Percentiles rank a stretch among this genome's conserved stretches.
Evolutionary conservation across 1,140 invertebrate genomes (phyloP).

Genomic region (Latrodectus geometricus): DNA sequence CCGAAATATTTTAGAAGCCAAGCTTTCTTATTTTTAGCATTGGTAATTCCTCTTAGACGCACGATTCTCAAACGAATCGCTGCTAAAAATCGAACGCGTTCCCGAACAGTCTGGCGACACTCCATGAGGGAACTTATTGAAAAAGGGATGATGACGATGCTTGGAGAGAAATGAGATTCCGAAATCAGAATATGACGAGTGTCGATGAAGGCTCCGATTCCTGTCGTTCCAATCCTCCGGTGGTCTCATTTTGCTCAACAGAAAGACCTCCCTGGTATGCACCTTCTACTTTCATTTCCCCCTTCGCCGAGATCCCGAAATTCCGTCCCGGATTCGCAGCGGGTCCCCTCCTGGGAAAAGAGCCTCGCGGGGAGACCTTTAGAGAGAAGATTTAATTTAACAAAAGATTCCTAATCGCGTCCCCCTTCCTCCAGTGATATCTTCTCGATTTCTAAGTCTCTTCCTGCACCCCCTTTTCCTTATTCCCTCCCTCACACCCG

Average conservation of each 20-base stretch:
- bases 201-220: not conserved
- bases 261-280: slow-evolving; percentile 12
- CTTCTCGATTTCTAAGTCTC: slow-evolving; percentile 19
- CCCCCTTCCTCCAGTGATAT: slow-evolving; percentile 27
- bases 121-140: not conserved
- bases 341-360: not conserved
- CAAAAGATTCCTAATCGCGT: slow-evolving; percentile 57
- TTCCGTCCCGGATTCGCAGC: not conserved
- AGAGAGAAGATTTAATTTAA: slow-evolving; percentile 58
- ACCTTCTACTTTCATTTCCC: slow-evolving; percentile 42
- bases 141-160: slow-evolving; percentile 10
- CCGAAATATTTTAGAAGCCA: no score
- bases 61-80: no score
- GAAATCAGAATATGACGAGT: slow-evolving; percentile 22
- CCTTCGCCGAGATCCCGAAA: not conserved
- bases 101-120: no score
- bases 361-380: slow-evolving; percentile 17
- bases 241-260: not conserved
- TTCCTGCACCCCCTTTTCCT: not conserved
- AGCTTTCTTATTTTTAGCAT: no score
- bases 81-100: no score
- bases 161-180: slow-evolving; percentile 40
- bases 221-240: slow-evolving; percentile 23
- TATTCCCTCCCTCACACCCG: not conserved
- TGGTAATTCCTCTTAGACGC: no score